phyloP scores from a whole-genome alignment of 2,888 invertebrate genomes.

The Corbicula japonica region DNA sequence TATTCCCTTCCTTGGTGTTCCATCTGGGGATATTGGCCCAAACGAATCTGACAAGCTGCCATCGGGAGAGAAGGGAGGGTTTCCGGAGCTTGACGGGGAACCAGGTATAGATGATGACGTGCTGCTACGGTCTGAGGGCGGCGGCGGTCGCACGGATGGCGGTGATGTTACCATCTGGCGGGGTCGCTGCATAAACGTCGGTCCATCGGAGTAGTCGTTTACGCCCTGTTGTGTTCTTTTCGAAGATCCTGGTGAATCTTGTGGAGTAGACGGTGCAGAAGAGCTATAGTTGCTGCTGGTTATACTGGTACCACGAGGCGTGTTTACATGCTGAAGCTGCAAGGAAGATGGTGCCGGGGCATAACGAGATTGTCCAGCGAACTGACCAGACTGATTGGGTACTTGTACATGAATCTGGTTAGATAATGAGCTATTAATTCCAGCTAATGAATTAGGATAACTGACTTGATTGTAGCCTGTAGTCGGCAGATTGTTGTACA shows the following conservation, averaged over 20 bases:
- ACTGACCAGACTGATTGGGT: constrained; percentile 20
- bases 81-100: constrained; percentile 63
- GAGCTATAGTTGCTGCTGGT: constrained; percentile 48
- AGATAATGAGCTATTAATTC: constrained; percentile 53
- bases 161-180: constrained; percentile 56
- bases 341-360: constrained; percentile 45
- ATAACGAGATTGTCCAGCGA: constrained; percentile 23
- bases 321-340: constrained; percentile 34
- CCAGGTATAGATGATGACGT: constrained; percentile 70
- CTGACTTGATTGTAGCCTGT: constrained; percentile 37
- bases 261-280: constrained; percentile 48
- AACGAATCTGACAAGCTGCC: constrained; percentile 55
- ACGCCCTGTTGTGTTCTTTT: constrained; percentile 25
- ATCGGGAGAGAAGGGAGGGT: constrained; percentile 53
- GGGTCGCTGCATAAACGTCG: constrained; percentile 47
- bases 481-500: constrained; percentile 23
- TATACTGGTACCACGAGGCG: constrained; percentile 21
- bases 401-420: constrained; percentile 48
- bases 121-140: constrained; percentile 52
- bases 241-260: constrained; percentile 45
- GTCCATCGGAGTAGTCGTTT: constrained; percentile 34
- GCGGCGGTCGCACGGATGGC: constrained; percentile 42
- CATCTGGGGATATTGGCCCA: constrained; percentile 51
- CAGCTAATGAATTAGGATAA: constrained; percentile 57
- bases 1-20: constrained; percentile 27